Conservation (phyloP, 2,797 vertebrate genomes). For the Alosa sapidissima region DNA sequence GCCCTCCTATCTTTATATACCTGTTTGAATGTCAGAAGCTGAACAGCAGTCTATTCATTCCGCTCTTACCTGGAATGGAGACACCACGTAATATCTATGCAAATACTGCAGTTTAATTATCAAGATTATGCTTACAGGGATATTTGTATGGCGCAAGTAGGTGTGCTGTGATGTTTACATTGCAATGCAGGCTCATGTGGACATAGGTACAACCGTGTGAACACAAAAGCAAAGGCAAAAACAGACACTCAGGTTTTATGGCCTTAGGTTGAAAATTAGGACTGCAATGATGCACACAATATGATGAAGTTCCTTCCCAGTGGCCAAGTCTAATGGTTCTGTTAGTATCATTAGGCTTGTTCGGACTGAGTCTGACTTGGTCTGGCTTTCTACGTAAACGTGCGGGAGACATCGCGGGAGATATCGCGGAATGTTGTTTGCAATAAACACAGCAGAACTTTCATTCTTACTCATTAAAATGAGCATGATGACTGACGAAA, state of each 20-base stretch:
- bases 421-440: no score
- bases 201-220: background rate
- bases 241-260: no score
- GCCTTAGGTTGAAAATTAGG: no score
- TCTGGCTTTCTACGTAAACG: no score
- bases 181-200: background rate
- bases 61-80: background rate
- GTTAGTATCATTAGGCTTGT: no score
- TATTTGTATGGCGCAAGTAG: background rate
- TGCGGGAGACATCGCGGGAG: no score
- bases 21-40: background rate
- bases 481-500: no score
- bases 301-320: background rate
- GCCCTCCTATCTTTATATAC: background rate
- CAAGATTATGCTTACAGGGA: background rate
- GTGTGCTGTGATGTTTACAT: background rate
- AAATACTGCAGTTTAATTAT: constrained; percentile 6
- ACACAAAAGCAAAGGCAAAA: background rate
- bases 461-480: no score
- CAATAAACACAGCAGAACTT: no score
- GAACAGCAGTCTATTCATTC: constrained; percentile 10
- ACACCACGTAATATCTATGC: background rate
- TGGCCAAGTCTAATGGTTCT: background rate
- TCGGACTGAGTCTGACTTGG: no score
- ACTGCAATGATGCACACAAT: no score